Evolutionary conservation across 2,113 vertebrate genomes (phyloP).

Genomic region (Arenaria interpres): DNA sequence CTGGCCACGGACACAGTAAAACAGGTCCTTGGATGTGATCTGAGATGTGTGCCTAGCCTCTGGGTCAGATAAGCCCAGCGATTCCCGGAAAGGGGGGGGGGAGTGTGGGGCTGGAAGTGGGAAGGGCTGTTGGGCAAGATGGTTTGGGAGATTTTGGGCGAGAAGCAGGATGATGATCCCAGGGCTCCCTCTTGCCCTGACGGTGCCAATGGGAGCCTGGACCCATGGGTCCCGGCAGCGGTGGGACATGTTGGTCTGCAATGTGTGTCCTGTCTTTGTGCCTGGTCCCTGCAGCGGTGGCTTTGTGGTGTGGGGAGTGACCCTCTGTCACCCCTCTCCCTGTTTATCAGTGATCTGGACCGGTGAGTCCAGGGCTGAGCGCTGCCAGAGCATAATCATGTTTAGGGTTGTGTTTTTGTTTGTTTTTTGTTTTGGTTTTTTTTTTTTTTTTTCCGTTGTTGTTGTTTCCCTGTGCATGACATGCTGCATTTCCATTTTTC

Average conservation of each 20-base stretch:
- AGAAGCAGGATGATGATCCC: not conserved
- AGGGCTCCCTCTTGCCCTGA: not conserved
- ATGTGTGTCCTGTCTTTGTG: fast-evolving
- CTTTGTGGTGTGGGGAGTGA: not conserved
- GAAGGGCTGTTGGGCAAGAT: not conserved
- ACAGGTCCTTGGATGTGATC: not conserved
- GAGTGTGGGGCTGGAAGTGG: too few relatives aligned
- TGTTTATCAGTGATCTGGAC: not conserved
- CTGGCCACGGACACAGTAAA: not conserved
- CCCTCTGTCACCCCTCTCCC: not conserved
- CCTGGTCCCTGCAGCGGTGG: not conserved
- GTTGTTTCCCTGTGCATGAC: constrained; percentile 37
- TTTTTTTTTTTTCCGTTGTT: not conserved
- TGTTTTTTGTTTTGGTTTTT: not conserved
- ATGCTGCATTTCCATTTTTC: constrained; percentile 64
- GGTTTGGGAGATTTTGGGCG: not conserved
- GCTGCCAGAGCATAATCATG: not conserved
- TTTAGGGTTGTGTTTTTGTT: not conserved
- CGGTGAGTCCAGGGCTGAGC: not conserved
- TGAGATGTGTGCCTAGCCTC: not conserved
- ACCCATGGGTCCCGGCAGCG: fast-evolving
- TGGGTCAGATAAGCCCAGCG: not conserved
- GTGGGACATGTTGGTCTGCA: not conserved
- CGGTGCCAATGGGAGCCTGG: not conserved
- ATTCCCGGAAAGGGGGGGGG: not conserved